These are phyloP conservation scores for Mercenaria mercenaria DNA, from an alignment of 1,140 invertebrate species.

Conservation along the genomic window DNA sequence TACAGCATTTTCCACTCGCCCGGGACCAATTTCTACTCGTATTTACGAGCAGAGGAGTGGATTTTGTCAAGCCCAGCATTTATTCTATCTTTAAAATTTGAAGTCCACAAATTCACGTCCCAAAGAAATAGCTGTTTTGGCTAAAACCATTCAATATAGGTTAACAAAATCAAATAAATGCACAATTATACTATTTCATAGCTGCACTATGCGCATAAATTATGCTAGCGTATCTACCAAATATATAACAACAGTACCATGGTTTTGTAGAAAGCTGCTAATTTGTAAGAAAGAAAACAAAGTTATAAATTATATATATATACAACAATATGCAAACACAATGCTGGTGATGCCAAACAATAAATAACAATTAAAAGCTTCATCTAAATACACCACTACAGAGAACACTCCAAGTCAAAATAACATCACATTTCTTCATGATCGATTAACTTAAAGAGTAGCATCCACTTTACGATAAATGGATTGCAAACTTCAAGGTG, in stretches of 20 bases:
- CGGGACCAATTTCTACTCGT: too few relatives aligned
- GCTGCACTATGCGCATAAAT: background rate
- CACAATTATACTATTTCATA: background rate
- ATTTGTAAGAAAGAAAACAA: background rate
- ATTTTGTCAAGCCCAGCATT: too few relatives aligned
- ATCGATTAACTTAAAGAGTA: too few relatives aligned
- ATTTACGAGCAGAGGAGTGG: too few relatives aligned
- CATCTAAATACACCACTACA: background rate
- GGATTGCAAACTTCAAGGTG: too few relatives aligned
- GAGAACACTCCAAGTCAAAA: conserved; percentile 14
- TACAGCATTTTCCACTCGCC: too few relatives aligned
- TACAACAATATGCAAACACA: background rate
- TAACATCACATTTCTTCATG: background rate
- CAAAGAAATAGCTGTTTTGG: too few relatives aligned
- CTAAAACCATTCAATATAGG: too few relatives aligned
- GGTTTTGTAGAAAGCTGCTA: background rate
- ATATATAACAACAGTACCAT: background rate
- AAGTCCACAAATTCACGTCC: too few relatives aligned
- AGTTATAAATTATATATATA: background rate
- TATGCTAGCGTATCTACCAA: background rate
- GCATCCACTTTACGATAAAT: too few relatives aligned
- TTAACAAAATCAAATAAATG: background rate
- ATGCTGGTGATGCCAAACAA: background rate
- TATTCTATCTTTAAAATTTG: too few relatives aligned
- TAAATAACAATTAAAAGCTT: background rate